Evolutionary conservation across 2,113 vertebrate species (phyloP).

Genomic region (Rhea americana): DNA sequence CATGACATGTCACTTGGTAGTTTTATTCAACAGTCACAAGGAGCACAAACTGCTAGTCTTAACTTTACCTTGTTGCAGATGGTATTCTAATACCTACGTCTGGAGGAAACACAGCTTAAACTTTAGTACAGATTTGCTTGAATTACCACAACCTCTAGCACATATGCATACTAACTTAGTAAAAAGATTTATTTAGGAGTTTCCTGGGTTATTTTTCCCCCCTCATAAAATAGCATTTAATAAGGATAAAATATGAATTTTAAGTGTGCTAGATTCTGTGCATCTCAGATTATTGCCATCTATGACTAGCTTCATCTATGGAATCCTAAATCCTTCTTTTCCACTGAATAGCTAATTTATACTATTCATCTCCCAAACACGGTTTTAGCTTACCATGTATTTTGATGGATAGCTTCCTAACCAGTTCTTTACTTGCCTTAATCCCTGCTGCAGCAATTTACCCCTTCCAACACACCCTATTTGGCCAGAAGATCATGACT

Average conservation of each 20-base stretch:
- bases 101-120: not conserved
- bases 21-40: not conserved
- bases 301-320: not conserved
- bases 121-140: not conserved
- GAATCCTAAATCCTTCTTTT: not conserved
- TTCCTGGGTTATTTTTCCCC: not conserved
- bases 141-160: not conserved
- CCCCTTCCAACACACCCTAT: too few relatives aligned
- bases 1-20: rapidly evolving
- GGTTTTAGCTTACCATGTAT: not conserved
- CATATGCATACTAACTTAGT: not conserved
- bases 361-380: not conserved
- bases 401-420: not conserved
- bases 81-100: not conserved
- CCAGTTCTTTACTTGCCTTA: not conserved
- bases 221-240: not conserved
- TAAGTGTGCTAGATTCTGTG: not conserved
- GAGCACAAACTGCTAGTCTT: not conserved
- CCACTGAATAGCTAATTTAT: not conserved
- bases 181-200: not conserved
- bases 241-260: not conserved
- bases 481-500: too few relatives aligned
- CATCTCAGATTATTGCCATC: not conserved
- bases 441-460: not conserved
- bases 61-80: not conserved